These are phyloP conservation scores for Catocala fraxini DNA, from an alignment of 2,888 invertebrate species.

Conservation along the genomic window DNA sequence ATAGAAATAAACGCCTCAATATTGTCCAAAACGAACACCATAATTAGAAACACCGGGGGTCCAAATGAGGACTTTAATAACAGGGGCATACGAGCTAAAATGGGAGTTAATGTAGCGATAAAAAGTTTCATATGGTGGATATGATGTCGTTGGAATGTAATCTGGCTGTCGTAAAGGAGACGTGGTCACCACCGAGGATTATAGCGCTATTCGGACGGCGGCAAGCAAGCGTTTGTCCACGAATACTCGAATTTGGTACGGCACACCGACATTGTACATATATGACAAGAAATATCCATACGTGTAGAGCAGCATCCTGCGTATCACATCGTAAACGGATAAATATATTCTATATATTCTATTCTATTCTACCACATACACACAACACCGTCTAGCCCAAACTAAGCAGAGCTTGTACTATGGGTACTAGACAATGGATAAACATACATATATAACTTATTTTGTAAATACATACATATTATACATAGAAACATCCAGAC, in stretches of 20 bases:
- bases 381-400: too few relatives aligned
- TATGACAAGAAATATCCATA: too few relatives aligned
- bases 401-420: too few relatives aligned
- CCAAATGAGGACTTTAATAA: constrained; percentile 66
- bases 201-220: constrained; percentile 43
- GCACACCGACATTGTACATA: too few relatives aligned
- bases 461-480: too few relatives aligned
- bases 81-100: constrained; percentile 55
- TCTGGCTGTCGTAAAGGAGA: constrained; percentile 57
- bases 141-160: constrained; percentile 64
- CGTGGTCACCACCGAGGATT: constrained; percentile 45
- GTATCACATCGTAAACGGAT: too few relatives aligned
- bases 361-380: too few relatives aligned
- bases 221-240: background rate
- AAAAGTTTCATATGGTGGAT: constrained; percentile 66
- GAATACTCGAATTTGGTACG: constrained; percentile 5
- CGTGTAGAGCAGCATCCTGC: too few relatives aligned
- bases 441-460: too few relatives aligned
- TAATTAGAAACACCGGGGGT: constrained; percentile 50
- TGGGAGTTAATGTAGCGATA: constrained; percentile 65
- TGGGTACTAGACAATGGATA: too few relatives aligned
- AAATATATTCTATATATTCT: too few relatives aligned
- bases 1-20: constrained; percentile 44
- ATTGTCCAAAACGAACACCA: constrained; percentile 34
- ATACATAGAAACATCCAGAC: too few relatives aligned